Percentiles rank a stretch among this genome's conserved stretches.
phyloP scores from a whole-genome alignment of 2,888 invertebrate species.

The Neocrepidodera transversa region DNA sequence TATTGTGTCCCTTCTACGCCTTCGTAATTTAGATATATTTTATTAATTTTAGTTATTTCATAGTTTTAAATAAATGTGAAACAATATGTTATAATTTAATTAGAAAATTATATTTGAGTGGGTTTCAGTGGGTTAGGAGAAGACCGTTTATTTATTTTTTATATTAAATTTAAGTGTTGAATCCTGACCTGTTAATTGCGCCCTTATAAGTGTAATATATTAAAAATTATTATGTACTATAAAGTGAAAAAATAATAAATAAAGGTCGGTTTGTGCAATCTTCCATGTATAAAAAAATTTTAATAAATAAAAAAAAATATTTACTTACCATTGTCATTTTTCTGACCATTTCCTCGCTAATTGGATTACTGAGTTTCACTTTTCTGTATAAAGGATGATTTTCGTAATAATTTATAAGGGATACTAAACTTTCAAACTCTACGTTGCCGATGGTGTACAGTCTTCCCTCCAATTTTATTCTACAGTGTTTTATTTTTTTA shows the following conservation, averaged over 20 bases:
- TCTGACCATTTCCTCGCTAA: constrained; percentile 76
- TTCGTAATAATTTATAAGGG: constrained; percentile 91
- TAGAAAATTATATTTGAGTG: too few species aligned
- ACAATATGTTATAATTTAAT: too few species aligned
- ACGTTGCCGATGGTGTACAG: constrained; percentile 89
- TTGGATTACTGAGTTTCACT: constrained; percentile 84
- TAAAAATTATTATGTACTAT: too few species aligned
- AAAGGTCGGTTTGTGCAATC: constrained; percentile 32
- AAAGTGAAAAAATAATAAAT: neutral
- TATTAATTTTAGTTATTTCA: too few species aligned
- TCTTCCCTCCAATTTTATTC: constrained; percentile 91
- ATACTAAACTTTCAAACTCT: constrained; percentile 95
- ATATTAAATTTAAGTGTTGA: too few species aligned
- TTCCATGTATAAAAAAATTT: constrained; percentile 18
- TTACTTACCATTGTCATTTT: constrained; percentile 69
- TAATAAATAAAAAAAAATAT: constrained; percentile 21
- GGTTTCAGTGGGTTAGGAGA: too few species aligned
- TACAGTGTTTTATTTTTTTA: constrained; percentile 95
- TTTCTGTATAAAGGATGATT: constrained; percentile 89
- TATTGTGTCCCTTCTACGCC: too few species aligned
- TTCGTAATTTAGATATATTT: too few species aligned
- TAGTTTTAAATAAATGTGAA: too few species aligned
- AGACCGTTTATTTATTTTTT: too few species aligned
- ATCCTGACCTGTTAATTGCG: too few species aligned
- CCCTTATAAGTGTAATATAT: too few species aligned